A percentile compares a stretch with the other conserved stretches of the same genome.
Conservation (phyloP, 1,140 invertebrate genomes). For the Drosophila grimshawi region DNA sequence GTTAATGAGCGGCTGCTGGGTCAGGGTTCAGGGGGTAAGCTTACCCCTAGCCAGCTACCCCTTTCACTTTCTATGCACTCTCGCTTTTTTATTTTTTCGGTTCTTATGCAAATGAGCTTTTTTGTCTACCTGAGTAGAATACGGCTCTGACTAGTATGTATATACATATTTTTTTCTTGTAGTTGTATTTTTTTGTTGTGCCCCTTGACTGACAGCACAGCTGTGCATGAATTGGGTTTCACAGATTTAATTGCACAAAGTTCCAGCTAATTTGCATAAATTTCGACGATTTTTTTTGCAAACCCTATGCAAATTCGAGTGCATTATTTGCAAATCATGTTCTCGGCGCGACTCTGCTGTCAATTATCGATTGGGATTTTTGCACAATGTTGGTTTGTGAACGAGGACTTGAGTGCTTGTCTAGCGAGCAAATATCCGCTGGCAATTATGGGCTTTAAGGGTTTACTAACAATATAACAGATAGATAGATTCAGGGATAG, state of each 20-base stretch:
- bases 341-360: conserved; percentile 68
- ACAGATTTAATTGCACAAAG: conserved; percentile 69
- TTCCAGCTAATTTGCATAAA: conserved; percentile 71
- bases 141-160: conserved; percentile 11
- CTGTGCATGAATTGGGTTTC: conserved; percentile 39
- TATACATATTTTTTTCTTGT: not conserved
- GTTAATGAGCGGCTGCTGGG: conserved; percentile 66
- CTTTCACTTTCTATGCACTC: conserved; percentile 64
- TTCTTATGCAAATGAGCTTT: conserved; percentile 82
- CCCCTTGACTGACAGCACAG: conserved; percentile 21
- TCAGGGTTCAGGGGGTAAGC: conserved; percentile 35
- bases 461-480: conserved; percentile 5
- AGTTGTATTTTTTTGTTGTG: conserved; percentile 22
- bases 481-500: not conserved
- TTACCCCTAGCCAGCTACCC: conserved; percentile 48
- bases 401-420: conserved; percentile 64
- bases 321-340: conserved; percentile 84
- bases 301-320: conserved; percentile 82
- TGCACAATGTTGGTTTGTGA: not conserved
- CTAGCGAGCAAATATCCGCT: conserved; percentile 23
- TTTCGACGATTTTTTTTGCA: conserved; percentile 56
- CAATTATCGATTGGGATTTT: conserved; percentile 64
- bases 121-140: conserved; percentile 61
- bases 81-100: conserved; percentile 46
- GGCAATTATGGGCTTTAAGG: conserved; percentile 64